A percentile compares a stretch with the other conserved stretches of the same genome.
phyloP scores from a whole-genome alignment of 2,113 vertebrate species.

The Eupsittula cactorum region DNA sequence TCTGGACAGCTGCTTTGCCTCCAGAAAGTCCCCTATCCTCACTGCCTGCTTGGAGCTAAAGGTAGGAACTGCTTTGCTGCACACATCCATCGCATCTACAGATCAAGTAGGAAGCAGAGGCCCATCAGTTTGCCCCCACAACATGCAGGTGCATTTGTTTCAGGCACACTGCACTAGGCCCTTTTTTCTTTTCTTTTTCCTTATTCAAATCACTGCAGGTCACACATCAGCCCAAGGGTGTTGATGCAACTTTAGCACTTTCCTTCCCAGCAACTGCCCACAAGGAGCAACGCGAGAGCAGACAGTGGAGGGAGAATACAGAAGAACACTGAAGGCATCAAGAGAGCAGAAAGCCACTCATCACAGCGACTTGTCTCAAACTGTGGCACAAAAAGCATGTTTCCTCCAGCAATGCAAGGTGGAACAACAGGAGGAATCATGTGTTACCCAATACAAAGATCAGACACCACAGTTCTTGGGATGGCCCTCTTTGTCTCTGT shows the following conservation, averaged over 20 bases:
- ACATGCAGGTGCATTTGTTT: not conserved
- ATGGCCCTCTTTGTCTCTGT: not conserved
- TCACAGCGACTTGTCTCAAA: not conserved
- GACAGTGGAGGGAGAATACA: accelerated
- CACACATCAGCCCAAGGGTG: not conserved
- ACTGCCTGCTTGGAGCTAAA: not conserved
- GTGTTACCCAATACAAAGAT: not conserved
- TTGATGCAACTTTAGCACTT: not conserved
- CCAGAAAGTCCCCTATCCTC: not conserved
- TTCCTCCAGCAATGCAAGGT: not conserved
- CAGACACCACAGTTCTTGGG: not conserved
- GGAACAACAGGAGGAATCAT: not conserved
- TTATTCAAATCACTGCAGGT: not conserved
- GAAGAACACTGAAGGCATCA: not conserved
- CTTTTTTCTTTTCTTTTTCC: not conserved
- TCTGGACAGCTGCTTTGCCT: not conserved
- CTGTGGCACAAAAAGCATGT: not conserved
- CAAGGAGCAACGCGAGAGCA: not conserved
- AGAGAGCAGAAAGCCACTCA: not conserved
- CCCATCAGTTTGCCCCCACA: not conserved
- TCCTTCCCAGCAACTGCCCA: not conserved
- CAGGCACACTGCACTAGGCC: not conserved
- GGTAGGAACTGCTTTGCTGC: not conserved
- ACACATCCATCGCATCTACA: not conserved
- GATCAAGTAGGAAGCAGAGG: not conserved